Evolutionary conservation across 2,113 vertebrate species (phyloP).

Genomic region (Vireo altiloquus): DNA sequence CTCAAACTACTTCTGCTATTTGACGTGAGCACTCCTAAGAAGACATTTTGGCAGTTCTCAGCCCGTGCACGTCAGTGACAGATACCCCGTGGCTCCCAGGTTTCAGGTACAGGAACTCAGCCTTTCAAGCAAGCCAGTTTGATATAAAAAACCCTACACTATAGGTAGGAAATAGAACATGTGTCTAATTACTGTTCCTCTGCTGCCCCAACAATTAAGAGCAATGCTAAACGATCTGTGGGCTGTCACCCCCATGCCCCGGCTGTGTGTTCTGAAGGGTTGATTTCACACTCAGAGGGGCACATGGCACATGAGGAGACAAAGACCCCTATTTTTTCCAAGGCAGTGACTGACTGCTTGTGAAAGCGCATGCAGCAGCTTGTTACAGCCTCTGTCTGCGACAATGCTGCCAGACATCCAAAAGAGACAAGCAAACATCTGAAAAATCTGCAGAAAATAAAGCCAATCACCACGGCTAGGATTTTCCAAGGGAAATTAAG

Average conservation of each 20-base stretch:
- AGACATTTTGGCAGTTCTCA: neutral
- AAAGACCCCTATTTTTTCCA: neutral
- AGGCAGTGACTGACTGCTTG: neutral
- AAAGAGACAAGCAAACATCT: neutral
- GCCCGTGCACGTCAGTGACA: neutral
- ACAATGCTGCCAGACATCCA: neutral
- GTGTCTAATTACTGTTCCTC: constrained; percentile 42
- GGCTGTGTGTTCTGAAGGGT: neutral
- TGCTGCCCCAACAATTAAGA: constrained; percentile 47
- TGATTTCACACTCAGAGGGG: neutral
- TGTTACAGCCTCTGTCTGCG: neutral
- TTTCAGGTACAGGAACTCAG: constrained; percentile 45
- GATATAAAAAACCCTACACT: neutral
- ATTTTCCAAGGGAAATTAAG: neutral
- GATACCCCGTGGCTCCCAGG: neutral
- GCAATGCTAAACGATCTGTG: neutral
- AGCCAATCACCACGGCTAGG: neutral
- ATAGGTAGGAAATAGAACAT: constrained; percentile 3
- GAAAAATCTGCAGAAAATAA: neutral
- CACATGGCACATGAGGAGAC: neutral
- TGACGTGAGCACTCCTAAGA: neutral
- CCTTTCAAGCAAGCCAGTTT: neutral
- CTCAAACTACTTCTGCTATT: neutral
- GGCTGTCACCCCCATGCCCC: neutral
- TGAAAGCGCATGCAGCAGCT: neutral